Base-by-base conservation (phyloP, 2,113 vertebrate genomes). In the Madoqua kirkii region DNA sequence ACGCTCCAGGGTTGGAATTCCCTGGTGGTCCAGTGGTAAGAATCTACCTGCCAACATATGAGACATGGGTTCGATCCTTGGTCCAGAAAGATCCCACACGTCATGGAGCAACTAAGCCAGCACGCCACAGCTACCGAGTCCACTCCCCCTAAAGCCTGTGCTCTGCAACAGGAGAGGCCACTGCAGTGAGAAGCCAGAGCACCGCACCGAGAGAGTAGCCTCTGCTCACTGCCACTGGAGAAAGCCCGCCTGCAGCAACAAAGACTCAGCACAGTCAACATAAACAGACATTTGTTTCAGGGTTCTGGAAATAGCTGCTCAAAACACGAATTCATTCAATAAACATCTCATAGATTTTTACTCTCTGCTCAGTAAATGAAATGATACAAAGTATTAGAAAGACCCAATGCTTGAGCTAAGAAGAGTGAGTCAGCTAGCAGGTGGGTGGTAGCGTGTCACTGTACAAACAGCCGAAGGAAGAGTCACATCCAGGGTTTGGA, bases 141-240 rank as follows among this genome's bases (percentile, higher is more conserved):
- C 6, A 0, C 40, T 25, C 6, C 40, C 40, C 71, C 71, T 15
- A 43, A 43, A 43, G 71, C 71, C 71, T 14, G 36, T 43, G 71
- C 71, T 74, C 36, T 43, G 21, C 71, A 40, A 23, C 5, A 0
- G 12, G 36, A 43, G 71, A 14, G 21, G 71, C 71, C 10, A 14
- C 71, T 74, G 23, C 36, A 27, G 23, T 7, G 71, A 76, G 23
- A 27, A 3, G 36, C 36, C 71, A 43, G 71, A 1, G 21, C 6
- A 0, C 36, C 3, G 21, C 10, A 74, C 3, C 1, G 13, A 13
- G 21, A 76, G 21, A 76, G 12, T 0, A 14, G 36, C 71, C 71
- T 74, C 71, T 3, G 12, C 40, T 76, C 12, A 1, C 23, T 76
- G 40, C 71, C 27, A 14, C 36, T 25, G 36, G 11, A 74, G 36